Conservation (phyloP, 2,888 invertebrate genomes). For the Parnassius apollo region DNA sequence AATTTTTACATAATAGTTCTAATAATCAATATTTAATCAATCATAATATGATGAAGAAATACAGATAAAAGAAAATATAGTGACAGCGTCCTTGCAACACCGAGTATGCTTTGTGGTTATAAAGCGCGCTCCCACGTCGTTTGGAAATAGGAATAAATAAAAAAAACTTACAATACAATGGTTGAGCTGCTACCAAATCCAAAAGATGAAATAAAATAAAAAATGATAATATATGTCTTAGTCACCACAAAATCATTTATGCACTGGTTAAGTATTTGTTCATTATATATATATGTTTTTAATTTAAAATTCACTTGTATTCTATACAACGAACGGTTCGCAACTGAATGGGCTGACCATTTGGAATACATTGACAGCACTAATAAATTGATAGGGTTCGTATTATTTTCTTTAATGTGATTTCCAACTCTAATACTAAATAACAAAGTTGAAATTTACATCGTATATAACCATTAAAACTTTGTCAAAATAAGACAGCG, state of each 20-base stretch:
- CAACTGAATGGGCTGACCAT: constrained; percentile 46
- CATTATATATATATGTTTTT: constrained; percentile 20
- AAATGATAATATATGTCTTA: background rate
- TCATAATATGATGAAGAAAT: background rate
- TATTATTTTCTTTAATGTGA: constrained; percentile 29
- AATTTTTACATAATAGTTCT: too few species aligned
- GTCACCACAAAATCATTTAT: constrained; percentile 19
- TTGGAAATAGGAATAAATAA: constrained; percentile 7
- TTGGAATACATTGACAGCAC: constrained; percentile 46
- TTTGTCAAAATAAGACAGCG: constrained; percentile 38
- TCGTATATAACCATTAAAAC: constrained; percentile 31
- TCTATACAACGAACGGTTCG: constrained; percentile 35
- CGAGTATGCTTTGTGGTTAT: background rate
- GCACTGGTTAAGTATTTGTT: constrained; percentile 10
- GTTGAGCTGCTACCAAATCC: constrained; percentile 2
- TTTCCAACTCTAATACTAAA: constrained; percentile 26
- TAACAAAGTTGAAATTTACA: constrained; percentile 30
- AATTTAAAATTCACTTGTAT: constrained; percentile 33
- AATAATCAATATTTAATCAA: too few species aligned
- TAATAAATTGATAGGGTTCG: constrained; percentile 37
- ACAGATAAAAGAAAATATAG: constrained; percentile 2
- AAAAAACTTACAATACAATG: constrained; percentile 9
- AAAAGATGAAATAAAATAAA: constrained; percentile 1
- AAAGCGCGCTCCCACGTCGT: background rate
- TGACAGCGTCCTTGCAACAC: constrained; percentile 2